Percentiles rank a stretch among this genome's conserved stretches.
Conservation (phyloP, 2,113 vertebrate species). For the Neotoma lepida region DNA sequence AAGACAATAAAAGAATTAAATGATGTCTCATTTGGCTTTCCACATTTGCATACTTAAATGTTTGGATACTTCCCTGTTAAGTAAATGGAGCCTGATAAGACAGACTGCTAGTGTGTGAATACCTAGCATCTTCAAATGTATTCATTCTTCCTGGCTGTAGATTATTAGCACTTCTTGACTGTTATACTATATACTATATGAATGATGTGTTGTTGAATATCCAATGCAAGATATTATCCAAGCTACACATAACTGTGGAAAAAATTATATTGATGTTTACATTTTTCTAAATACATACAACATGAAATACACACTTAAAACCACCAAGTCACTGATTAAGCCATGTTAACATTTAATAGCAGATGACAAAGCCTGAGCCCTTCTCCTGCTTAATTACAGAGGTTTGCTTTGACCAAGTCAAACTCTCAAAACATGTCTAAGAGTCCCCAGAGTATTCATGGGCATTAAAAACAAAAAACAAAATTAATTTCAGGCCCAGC, state of each 20-base stretch:
- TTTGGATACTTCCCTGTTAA: slow-evolving; percentile 73
- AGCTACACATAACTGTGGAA: neutral
- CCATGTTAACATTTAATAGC: slow-evolving; percentile 10
- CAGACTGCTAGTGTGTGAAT: slow-evolving; percentile 11
- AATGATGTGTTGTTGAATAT: neutral
- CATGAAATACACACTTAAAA: neutral
- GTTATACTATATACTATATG: neutral
- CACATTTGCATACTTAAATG: slow-evolving; percentile 75
- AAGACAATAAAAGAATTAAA: slow-evolving; percentile 82
- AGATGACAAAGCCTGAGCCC: neutral
- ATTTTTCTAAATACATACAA: slow-evolving; percentile 23
- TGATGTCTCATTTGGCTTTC: slow-evolving; percentile 77
- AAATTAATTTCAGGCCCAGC: neutral
- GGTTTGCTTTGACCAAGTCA: neutral
- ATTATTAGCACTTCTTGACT: neutral
- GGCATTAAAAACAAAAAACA: neutral
- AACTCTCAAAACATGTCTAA: slow-evolving; percentile 54
- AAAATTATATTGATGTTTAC: neutral
- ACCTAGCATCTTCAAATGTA: slow-evolving; percentile 39
- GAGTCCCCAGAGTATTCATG: neutral
- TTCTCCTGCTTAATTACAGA: neutral
- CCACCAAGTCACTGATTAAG: too few species aligned
- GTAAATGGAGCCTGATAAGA: slow-evolving; percentile 61
- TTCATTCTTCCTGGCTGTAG: slow-evolving; percentile 4
- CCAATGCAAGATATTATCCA: slow-evolving; percentile 1